Evolutionary conservation across 2,888 invertebrate genomes (phyloP), one percentile per base, ranked within the genome.

Genomic region (Drosophila putrida): DNA sequence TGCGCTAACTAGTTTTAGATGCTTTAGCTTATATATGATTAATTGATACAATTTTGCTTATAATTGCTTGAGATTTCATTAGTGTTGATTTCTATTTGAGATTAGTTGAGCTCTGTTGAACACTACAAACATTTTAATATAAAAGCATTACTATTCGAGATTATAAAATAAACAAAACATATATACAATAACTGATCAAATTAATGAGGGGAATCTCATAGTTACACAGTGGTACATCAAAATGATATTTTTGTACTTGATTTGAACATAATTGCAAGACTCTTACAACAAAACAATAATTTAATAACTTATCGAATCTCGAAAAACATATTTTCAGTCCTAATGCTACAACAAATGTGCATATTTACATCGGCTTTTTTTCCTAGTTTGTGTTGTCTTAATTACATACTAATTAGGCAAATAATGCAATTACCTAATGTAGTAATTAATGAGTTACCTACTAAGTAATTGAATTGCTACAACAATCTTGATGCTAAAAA

Each of bases 31-130:
- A 72, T 55, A 36, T 13, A 35, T 36, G 6, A 46, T 36, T 57
- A 78, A 79, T 79, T 79, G 69, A 72, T 79, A 59, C 31, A 61
- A 51, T 77, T 67, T 41, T 44, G 27, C 61, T 67, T 10, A 54
- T 75, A 79, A 79, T 78, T 78, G 76, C 65, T 57, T 78, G 80
- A 72, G 63, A 78, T 64, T 75, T 69, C 62, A 61, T 73, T 43
- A 73, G 67, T 64, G 78, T 58, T 47, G 38, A 25, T 38, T 28
- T 49, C n/a, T 33, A 35, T 31, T 63, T 50, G 46, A 57, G 51
- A 58, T 71, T 62, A 11, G 38, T 39, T 57, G 49, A 41, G 53
- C 41, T 65, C 28, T 28, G 38, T 47, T 15, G 3, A 28, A 41
- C 11, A 50, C 47, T 65, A 53, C 55, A 39, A 36, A 47, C 10